Conservation (phyloP, 1,140 invertebrate genomes). For the Megalonaias nervosa region DNA sequence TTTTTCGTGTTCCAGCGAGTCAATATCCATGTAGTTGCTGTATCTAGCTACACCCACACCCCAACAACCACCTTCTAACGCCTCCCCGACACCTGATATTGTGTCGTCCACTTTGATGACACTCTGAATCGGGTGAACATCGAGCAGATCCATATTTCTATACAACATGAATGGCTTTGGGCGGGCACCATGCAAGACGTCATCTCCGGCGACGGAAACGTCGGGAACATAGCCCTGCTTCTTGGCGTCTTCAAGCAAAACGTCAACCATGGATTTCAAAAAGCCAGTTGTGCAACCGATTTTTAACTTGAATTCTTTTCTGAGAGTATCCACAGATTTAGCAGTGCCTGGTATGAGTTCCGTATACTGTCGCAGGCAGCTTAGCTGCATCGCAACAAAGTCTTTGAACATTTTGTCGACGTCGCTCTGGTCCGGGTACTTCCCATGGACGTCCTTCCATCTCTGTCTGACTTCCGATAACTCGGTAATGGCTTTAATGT, state of each 20-base stretch:
- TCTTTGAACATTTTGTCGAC: conserved; percentile 64
- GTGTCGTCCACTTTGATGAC: conserved; percentile 72
- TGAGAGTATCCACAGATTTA: conserved; percentile 51
- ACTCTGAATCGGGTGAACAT: conserved; percentile 67
- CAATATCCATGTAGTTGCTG: conserved; percentile 71
- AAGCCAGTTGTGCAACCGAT: conserved; percentile 67
- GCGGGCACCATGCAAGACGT: conserved; percentile 67
- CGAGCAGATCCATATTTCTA: conserved; percentile 68
- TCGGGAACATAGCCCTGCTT: conserved; percentile 70
- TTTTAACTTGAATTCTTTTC: conserved; percentile 54
- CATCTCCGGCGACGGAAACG: conserved; percentile 68
- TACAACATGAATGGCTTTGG: conserved; percentile 73
- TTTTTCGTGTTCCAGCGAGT: conserved; percentile 64
- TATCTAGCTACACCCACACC: conserved; percentile 70
- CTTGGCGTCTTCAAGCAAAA: conserved; percentile 57
- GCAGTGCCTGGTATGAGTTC: conserved; percentile 58
- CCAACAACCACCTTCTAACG: conserved; percentile 71
- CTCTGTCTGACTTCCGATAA: conserved; percentile 50
- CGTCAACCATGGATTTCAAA: conserved; percentile 58
- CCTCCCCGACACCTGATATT: conserved; percentile 69
- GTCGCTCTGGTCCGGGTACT: conserved; percentile 54
- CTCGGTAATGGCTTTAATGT: conserved; percentile 63
- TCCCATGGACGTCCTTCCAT: conserved; percentile 58
- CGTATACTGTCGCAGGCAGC: conserved; percentile 51
- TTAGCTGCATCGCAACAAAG: conserved; percentile 63